These are phyloP conservation scores for Lasioglossum morio DNA, from an alignment of 2,888 invertebrate species.

Conservation along the genomic window DNA sequence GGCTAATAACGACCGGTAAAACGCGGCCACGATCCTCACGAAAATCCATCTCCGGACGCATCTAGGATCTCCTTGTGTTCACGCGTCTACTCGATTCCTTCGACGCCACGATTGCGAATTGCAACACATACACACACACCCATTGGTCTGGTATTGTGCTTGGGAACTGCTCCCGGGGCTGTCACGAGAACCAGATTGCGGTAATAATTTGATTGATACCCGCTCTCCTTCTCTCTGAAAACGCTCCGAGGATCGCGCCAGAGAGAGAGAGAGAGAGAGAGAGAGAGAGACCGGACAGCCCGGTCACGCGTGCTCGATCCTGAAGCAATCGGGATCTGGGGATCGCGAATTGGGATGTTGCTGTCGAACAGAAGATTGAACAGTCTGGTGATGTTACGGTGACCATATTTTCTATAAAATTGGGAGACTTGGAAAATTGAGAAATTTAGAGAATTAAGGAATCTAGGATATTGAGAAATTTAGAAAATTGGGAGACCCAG, in stretches of 20 bases:
- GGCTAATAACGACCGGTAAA: slow-evolving; percentile 30
- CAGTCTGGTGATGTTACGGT: background rate
- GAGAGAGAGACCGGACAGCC: slow-evolving; percentile 24
- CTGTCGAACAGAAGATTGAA: background rate
- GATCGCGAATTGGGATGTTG: background rate
- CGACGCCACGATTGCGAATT: slow-evolving; percentile 25
- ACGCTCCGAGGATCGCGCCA: slow-evolving; percentile 33
- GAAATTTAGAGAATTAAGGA: too few relatives aligned
- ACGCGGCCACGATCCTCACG: slow-evolving; percentile 12
- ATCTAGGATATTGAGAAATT: too few relatives aligned
- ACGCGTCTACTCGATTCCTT: slow-evolving; percentile 42
- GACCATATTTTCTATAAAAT: background rate
- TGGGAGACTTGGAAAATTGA: background rate
- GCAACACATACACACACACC: slow-evolving; percentile 28
- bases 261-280: too few relatives aligned
- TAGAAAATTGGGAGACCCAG: too few relatives aligned
- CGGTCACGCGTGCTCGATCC: slow-evolving; percentile 3
- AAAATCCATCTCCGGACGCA: slow-evolving; percentile 40
- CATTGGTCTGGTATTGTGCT: slow-evolving; percentile 46
- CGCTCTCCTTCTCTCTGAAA: slow-evolving; percentile 46
- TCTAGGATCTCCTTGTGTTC: slow-evolving; percentile 43
- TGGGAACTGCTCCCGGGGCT: slow-evolving; percentile 41
- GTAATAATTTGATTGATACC: slow-evolving; percentile 72
- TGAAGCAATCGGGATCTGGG: slow-evolving; percentile 5
- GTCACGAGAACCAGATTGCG: slow-evolving; percentile 63